These are phyloP conservation scores for Drosophila suzukii DNA, from an alignment of 1,140 invertebrate species.

Conservation along the genomic window DNA sequence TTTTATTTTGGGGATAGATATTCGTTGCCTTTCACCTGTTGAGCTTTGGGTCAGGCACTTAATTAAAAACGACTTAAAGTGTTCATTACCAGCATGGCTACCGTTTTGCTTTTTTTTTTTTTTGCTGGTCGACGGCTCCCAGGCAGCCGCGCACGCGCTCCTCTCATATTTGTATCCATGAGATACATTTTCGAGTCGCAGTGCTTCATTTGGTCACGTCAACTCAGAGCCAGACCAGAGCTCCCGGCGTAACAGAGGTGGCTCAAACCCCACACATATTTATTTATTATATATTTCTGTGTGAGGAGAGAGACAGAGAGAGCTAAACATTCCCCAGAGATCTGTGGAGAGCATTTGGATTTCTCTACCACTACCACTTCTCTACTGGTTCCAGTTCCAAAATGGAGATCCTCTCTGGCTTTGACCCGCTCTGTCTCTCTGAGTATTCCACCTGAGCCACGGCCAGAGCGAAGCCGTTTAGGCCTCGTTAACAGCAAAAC, in stretches of 20 bases:
- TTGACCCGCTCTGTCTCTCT: conserved; percentile 10
- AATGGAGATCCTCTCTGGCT: conserved; percentile 41
- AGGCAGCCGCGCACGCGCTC: conserved; percentile 34
- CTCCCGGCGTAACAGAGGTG: conserved; percentile 74
- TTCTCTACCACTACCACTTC: conserved; percentile 21
- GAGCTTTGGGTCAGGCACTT: conserved; percentile 58
- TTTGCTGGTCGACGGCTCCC: neutral
- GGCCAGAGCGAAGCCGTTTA: conserved; percentile 65
- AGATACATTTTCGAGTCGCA: conserved; percentile 69
- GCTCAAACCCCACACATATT: conserved; percentile 38
- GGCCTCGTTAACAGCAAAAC: conserved; percentile 80
- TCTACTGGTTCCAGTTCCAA: conserved; percentile 71
- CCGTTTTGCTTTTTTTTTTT: conserved; percentile 54
- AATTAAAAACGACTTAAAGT: conserved; percentile 84
- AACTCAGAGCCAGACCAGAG: conserved; percentile 44
- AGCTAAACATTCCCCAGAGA: conserved; percentile 28
- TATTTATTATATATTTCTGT: neutral
- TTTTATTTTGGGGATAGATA: neutral
- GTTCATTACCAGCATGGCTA: conserved; percentile 80
- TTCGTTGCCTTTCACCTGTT: conserved; percentile 41
- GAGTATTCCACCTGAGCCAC: conserved; percentile 39
- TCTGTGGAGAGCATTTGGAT: neutral
- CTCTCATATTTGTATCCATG: conserved; percentile 75
- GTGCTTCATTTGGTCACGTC: conserved; percentile 76
- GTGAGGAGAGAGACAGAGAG: neutral